These are phyloP conservation scores for Tragelaphus imberbis DNA, from an alignment of 2,113 vertebrate species.

Conservation along the genomic window DNA sequence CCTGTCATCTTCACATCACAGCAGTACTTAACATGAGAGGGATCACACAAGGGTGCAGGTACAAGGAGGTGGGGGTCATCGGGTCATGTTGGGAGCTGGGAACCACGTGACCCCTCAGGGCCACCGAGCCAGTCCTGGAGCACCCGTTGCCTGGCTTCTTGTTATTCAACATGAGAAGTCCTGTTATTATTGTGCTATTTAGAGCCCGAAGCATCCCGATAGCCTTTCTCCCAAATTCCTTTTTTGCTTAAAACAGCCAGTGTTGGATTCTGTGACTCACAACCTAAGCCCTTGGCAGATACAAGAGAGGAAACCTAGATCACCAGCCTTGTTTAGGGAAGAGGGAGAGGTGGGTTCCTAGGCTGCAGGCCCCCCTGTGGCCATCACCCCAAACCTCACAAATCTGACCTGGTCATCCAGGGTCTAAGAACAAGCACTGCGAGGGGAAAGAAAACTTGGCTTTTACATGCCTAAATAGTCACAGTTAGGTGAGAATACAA, in stretches of 20 bases:
- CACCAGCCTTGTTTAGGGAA: background rate
- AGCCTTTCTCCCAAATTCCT: background rate
- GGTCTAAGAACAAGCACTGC: background rate
- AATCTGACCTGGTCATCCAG: background rate
- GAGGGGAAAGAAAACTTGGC: background rate
- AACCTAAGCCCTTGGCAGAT: background rate
- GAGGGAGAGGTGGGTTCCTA: background rate
- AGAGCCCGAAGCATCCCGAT: background rate
- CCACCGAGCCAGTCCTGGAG: background rate
- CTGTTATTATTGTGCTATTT: background rate
- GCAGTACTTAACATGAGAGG: background rate
- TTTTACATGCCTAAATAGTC: background rate
- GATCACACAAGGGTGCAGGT: no score
- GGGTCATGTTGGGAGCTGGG: background rate
- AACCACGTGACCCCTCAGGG: background rate
- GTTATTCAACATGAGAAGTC: background rate
- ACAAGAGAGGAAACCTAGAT: background rate
- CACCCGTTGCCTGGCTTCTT: background rate
- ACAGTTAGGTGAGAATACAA: background rate
- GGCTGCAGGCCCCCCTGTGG: background rate
- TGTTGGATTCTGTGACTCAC: background rate
- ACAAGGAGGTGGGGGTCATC: background rate
- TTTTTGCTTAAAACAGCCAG: background rate
- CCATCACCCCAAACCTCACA: background rate
- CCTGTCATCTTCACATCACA: background rate